Percentiles rank a stretch among this genome's conserved stretches.
Conservation (phyloP, 2,113 vertebrate genomes). For the Lasiurus borealis region DNA sequence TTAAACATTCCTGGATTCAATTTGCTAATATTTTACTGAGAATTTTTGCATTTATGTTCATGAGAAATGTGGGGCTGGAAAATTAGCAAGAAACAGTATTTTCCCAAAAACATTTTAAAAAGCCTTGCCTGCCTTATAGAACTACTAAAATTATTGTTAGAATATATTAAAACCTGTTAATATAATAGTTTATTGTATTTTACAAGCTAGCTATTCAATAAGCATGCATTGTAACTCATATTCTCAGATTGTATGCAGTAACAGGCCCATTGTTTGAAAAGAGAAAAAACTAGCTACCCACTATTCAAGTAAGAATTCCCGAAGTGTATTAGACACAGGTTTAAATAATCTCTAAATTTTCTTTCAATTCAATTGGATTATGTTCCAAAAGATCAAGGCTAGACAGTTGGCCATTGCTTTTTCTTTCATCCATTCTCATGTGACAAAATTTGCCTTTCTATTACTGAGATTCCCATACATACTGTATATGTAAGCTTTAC, state of each 20-base stretch:
- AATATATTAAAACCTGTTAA: background rate
- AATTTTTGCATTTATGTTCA: background rate
- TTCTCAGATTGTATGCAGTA: background rate
- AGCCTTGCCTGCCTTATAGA: background rate
- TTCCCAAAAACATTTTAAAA: background rate
- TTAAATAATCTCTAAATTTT: background rate
- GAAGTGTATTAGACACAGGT: background rate
- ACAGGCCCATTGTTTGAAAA: background rate
- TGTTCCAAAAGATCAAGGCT: background rate
- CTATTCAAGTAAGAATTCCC: background rate
- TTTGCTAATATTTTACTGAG: background rate
- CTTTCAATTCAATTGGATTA: background rate
- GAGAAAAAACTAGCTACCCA: background rate
- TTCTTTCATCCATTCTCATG: background rate
- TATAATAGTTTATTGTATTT: background rate
- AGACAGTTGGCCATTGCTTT: background rate
- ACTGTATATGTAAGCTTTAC: background rate
- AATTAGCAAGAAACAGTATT: background rate
- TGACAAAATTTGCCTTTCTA: background rate
- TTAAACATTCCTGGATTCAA: background rate
- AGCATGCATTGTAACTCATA: background rate
- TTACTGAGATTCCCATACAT: background rate
- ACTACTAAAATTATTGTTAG: background rate
- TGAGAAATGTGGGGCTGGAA: background rate
- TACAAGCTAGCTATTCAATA: background rate